Percentiles rank a stretch among this genome's conserved stretches.
phyloP scores from a whole-genome alignment of 2,113 vertebrate species.

The Tor tambroides region DNA sequence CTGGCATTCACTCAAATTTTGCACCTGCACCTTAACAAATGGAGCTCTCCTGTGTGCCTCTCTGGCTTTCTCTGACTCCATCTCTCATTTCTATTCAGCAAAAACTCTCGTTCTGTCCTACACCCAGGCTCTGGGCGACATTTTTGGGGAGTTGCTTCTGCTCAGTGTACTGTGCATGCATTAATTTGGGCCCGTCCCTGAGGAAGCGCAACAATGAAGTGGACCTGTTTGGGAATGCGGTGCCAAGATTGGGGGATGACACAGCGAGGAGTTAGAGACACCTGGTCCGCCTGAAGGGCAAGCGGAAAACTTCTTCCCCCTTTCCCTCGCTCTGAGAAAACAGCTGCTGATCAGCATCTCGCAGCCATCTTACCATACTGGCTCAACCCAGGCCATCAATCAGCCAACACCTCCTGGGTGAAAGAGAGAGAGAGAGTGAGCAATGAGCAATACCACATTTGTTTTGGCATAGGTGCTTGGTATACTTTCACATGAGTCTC shows the following conservation, averaged over 20 bases:
- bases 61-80: constrained; percentile 72
- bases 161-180: constrained; percentile 64
- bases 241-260: constrained; percentile 74
- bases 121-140: constrained; percentile 74
- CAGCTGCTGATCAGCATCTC: constrained; percentile 79
- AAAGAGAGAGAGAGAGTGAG: constrained; percentile 26
- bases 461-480: constrained; percentile 21
- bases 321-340: constrained; percentile 71
- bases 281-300: constrained; percentile 85
- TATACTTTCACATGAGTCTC: constrained; percentile 16
- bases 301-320: constrained; percentile 71
- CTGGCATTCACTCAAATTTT: constrained; percentile 85
- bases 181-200: constrained; percentile 76
- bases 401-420: constrained; percentile 63
- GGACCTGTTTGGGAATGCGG: constrained; percentile 74
- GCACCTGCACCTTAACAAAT: constrained; percentile 87
- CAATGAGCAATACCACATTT: constrained; percentile 35
- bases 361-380: constrained; percentile 74
- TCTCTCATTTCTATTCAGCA: constrained; percentile 65
- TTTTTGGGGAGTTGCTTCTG: constrained; percentile 74
- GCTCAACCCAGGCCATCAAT: constrained; percentile 79
- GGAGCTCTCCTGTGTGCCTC: constrained; percentile 77
- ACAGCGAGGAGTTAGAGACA: constrained; percentile 78
- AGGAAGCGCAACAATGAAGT: constrained; percentile 74
- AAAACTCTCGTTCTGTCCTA: constrained; percentile 68